A percentile compares a stretch with the other conserved stretches of the same genome.
These are phyloP conservation scores for Scytalopus superciliaris DNA, from an alignment of 2,113 vertebrate genomes.

Conservation along the genomic window DNA sequence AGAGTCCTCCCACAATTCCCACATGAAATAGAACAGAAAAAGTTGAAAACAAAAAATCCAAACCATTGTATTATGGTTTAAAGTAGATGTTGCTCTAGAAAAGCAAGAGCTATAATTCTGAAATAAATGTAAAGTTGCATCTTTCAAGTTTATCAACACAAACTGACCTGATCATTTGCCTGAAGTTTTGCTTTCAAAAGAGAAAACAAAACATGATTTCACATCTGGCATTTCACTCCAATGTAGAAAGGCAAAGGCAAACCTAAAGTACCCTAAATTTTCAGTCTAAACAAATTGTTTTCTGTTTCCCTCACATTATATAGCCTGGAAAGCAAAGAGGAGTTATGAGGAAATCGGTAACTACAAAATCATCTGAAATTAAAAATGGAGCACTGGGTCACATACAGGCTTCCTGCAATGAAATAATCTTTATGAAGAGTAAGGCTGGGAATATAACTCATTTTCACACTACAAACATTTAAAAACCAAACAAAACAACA, in stretches of 20 bases:
- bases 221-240: neutral
- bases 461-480: neutral
- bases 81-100: neutral
- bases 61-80: neutral
- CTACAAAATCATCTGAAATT: neutral
- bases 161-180: neutral
- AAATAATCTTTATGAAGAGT: neutral
- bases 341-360: neutral
- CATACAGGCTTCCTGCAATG: neutral
- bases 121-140: neutral
- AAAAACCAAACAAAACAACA: neutral
- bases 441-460: neutral
- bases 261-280: neutral
- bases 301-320: neutral
- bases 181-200: neutral
- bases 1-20: neutral
- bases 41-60: neutral
- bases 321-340: neutral
- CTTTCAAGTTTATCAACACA: neutral
- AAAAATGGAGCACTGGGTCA: neutral
- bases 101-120: neutral
- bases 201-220: neutral
- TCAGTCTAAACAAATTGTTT: neutral
- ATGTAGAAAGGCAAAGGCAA: neutral
- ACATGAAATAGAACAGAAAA: neutral